Base-by-base conservation (phyloP, 2,888 invertebrate species). In the Tanaodytes sp. region DNA sequence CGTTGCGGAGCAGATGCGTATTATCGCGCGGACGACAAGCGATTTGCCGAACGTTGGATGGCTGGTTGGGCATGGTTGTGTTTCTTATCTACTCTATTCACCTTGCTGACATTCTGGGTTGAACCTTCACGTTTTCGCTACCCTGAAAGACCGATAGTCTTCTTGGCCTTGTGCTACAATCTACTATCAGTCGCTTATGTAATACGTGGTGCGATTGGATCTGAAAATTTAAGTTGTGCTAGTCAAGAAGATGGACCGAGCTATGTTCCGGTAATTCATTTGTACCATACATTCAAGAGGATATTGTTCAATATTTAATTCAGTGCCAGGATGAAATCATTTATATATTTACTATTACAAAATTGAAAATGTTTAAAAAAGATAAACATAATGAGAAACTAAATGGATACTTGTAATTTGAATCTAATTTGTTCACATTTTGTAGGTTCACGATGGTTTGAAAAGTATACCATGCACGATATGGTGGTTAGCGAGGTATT, bases 61-160 rank as follows among this genome's bases (percentile, higher is more conserved):
- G 89, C 90, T 19, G 91, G 92, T 2, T 90, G 93, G 86, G 92
- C 94, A 0, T 91, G 93, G 82, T 84, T 94, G 20, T 92, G 94
- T 69, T 89, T 94, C 78, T 87, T 93, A 1, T 91, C 96, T 12
- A 95, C 96, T 0, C 87, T 93, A 0, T 95, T 97, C 84, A 92
- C 93, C 0, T 85, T 94, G 75, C 87, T 93, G 48, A 97, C 97
- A 0, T 96, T 95, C 85, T 90, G 94, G 86, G 92, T 96, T 36
- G 96, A 97, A 80, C 93, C 94, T 23, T 90, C 91, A 31, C 87
- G 97, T 52, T 98, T 97, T 83, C 91, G 93, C 36, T 97, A 97
- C 86, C 97, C 97, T 0, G 97, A 97, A 81, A 88, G 96, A 40
- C 96, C 97, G 0, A 93, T 95, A 33, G 91, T 97, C 62, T 97